These are phyloP conservation scores for human (Homo sapiens) DNA, from an alignment of 2,113 vertebrate genomes.

Conservation along the genomic window DNA sequence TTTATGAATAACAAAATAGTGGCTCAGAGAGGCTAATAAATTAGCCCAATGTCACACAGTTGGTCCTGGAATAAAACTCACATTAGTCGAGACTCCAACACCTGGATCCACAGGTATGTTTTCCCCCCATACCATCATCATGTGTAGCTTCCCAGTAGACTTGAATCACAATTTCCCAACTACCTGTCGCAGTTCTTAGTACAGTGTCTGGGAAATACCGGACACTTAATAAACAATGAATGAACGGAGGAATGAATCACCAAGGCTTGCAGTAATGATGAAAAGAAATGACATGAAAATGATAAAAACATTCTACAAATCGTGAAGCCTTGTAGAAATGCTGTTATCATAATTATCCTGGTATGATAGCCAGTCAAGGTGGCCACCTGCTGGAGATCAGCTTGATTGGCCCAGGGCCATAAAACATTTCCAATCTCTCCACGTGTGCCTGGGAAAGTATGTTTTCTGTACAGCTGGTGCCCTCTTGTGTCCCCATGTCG, in stretches of 20 bases:
- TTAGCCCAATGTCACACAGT: background rate
- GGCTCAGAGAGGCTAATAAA: background rate
- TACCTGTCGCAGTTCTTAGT: background rate
- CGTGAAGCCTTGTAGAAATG: background rate
- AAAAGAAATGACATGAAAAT: background rate
- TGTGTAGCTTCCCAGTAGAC: background rate
- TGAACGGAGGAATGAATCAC: background rate
- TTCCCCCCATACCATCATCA: background rate
- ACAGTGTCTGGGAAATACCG: background rate
- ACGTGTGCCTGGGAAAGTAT: accelerated
- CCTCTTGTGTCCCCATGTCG: background rate
- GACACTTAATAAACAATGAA: background rate
- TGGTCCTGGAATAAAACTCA: background rate
- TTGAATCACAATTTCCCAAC: background rate
- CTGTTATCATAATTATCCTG: background rate
- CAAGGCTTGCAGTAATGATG: background rate
- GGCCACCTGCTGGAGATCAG: background rate
- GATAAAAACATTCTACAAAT: background rate
- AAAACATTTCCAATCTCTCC: background rate
- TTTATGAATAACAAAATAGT: background rate
- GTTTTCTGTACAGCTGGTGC: background rate
- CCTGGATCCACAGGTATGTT: background rate
- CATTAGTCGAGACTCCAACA: background rate
- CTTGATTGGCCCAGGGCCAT: accelerated
- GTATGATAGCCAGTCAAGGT: background rate